phyloP scores from a whole-genome alignment of 1,140 invertebrate species.

The Lamellibrachia luymesi region DNA sequence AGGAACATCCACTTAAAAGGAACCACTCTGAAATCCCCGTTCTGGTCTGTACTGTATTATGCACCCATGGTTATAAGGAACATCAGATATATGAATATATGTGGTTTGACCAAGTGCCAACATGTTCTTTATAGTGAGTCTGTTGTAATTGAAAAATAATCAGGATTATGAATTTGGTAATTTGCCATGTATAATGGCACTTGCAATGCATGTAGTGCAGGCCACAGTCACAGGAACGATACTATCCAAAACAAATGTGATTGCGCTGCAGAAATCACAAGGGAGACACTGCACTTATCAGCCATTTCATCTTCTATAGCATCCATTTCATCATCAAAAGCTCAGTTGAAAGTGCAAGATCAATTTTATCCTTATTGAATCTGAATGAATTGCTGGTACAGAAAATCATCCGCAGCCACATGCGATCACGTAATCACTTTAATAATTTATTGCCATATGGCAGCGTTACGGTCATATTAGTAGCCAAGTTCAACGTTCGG shows the following conservation, averaged over 20 bases:
- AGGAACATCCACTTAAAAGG: too few species aligned
- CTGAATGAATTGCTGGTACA: background rate
- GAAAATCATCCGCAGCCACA: background rate
- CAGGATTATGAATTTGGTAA: background rate
- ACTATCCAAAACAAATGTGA: background rate
- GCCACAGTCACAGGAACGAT: background rate
- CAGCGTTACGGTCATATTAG: background rate
- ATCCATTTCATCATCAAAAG: background rate
- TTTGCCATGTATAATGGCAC: background rate
- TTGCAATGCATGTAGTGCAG: background rate
- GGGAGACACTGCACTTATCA: background rate
- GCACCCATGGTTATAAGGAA: too few species aligned
- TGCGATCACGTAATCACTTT: background rate
- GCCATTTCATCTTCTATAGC: background rate
- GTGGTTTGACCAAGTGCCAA: too few species aligned
- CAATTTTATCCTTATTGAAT: background rate
- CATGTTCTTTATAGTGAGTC: too few species aligned
- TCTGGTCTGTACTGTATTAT: too few species aligned
- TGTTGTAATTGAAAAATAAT: too few species aligned
- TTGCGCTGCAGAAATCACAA: background rate
- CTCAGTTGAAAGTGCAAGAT: background rate
- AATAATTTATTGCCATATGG: background rate
- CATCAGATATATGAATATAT: too few species aligned
- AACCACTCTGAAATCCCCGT: too few species aligned
- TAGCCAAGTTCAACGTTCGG: background rate